phyloP scores from a whole-genome alignment of 92 coral and sea anemone species.

The Porites rus region DNA sequence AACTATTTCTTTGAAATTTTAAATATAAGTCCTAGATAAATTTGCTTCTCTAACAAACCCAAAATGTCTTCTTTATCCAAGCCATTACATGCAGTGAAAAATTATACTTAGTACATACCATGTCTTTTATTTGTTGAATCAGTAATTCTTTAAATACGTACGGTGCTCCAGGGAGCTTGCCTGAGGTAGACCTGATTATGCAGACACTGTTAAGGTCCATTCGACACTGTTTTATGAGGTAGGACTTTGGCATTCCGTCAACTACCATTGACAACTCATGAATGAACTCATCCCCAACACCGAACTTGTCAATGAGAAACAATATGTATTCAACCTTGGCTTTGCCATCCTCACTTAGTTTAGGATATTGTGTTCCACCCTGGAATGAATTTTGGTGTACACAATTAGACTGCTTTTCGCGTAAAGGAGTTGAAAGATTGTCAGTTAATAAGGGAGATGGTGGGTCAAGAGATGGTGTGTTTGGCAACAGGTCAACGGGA shows the following conservation, averaged over 20 bases:
- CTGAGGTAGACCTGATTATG: background rate
- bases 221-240: background rate
- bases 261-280: conserved; percentile 41
- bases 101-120: no score
- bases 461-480: background rate
- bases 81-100: no score
- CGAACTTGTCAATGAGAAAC: conserved; percentile 66
- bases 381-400: background rate
- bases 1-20: no score
- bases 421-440: conserved; percentile 1
- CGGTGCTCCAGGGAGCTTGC: background rate
- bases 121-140: no score
- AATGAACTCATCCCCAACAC: conserved; percentile 71
- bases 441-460: conserved; percentile 13
- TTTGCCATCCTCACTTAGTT: conserved; percentile 54
- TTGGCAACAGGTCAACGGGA: background rate
- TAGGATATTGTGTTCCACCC: conserved; percentile 27
- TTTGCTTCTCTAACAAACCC: no score
- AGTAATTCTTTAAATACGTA: background rate
- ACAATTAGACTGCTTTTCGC: background rate
- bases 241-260: background rate
- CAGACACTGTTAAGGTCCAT: background rate
- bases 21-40: no score
- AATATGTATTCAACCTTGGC: conserved; percentile 59
- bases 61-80: no score